Evolutionary conservation across 2,888 invertebrate species (phyloP).

Genomic region (Stenichneumon culpator): DNA sequence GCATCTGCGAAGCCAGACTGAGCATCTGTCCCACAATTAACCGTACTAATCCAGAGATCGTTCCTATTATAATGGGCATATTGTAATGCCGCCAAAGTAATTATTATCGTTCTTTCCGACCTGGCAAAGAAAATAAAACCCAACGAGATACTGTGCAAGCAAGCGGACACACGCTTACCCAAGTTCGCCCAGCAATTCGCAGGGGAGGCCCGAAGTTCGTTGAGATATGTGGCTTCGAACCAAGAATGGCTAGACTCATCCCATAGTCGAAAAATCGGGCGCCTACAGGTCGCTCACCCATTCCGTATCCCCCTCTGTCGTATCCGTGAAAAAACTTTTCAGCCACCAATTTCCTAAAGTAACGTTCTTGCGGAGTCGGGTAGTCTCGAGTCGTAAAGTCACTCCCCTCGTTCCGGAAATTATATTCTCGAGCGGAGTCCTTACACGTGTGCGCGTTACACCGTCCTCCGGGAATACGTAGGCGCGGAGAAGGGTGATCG

Average conservation of each 20-base stretch:
- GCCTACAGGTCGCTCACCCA: background rate
- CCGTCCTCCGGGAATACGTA: background rate
- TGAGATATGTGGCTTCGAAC: slow-evolving; percentile 31
- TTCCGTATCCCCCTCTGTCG: background rate
- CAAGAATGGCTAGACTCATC: slow-evolving; percentile 29
- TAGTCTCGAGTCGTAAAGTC: slow-evolving; percentile 11
- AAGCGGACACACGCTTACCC: slow-evolving; percentile 23
- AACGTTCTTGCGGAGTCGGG: slow-evolving; percentile 63
- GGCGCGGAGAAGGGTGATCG: slow-evolving; percentile 26
- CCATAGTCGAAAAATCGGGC: slow-evolving; percentile 39
- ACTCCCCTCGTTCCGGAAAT: slow-evolving; percentile 55
- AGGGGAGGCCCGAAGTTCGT: background rate
- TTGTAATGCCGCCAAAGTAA: background rate
- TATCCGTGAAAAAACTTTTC: slow-evolving; percentile 66
- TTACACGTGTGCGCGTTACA: slow-evolving; percentile 16
- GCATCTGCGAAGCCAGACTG: too few relatives aligned
- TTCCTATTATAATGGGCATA: background rate
- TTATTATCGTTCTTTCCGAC: background rate
- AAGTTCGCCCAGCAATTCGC: slow-evolving; percentile 47
- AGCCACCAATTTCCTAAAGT: slow-evolving; percentile 80
- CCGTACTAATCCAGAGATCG: too few relatives aligned
- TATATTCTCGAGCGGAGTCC: slow-evolving; percentile 47
- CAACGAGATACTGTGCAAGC: background rate
- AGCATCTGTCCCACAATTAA: too few relatives aligned
- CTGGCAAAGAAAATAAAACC: background rate